Conservation (phyloP, 2,888 invertebrate genomes). For the Polymixis lichenea region DNA sequence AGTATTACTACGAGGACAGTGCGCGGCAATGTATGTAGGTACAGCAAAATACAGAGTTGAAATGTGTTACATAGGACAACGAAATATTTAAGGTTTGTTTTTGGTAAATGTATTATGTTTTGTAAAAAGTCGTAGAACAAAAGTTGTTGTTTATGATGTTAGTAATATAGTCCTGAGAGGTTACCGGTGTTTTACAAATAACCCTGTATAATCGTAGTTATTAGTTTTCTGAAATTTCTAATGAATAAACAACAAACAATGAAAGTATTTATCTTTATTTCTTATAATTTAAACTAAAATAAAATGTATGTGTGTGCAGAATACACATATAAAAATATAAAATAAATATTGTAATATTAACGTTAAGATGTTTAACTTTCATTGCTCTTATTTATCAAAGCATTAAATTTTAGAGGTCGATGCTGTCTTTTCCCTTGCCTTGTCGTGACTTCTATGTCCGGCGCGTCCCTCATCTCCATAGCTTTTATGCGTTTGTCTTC, state of each 20-base stretch:
- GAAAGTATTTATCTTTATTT: background rate
- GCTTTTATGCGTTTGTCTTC: constrained; percentile 29
- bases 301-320: background rate
- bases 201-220: background rate
- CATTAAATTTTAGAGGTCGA: constrained; percentile 36
- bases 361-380: background rate
- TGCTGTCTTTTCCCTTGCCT: constrained; percentile 35
- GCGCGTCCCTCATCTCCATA: constrained; percentile 4
- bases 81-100: too few species aligned
- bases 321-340: constrained; percentile 55
- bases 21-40: too few species aligned
- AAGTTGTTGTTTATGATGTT: too few species aligned
- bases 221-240: background rate
- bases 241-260: background rate
- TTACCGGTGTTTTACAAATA: too few species aligned
- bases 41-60: too few species aligned
- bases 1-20: too few species aligned
- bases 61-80: too few species aligned
- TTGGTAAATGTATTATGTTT: too few species aligned
- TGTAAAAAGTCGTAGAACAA: too few species aligned
- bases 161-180: too few species aligned
- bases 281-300: background rate
- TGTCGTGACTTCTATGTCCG: background rate
- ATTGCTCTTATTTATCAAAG: constrained; percentile 10
- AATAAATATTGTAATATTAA: constrained; percentile 25